A percentile compares a stretch with the other conserved stretches of the same genome.
phyloP scores from a whole-genome alignment of 2,113 vertebrate genomes.

The Ciconia maguari region DNA sequence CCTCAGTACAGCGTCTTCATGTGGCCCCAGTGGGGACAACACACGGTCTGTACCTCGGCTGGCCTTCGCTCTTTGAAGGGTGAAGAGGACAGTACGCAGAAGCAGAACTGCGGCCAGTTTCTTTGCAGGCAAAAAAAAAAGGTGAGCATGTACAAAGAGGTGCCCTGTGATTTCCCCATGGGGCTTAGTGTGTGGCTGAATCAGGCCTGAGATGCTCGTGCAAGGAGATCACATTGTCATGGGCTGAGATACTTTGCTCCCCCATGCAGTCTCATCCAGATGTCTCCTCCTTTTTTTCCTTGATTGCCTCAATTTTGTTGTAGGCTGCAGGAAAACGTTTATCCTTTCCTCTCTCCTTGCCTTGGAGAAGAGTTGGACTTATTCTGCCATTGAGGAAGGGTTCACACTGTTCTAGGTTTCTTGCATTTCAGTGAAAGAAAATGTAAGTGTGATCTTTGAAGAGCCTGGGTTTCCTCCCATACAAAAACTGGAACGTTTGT shows the following conservation, averaged over 20 bases:
- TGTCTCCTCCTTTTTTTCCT: background rate
- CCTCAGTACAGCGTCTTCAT: background rate
- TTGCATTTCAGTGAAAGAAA: background rate
- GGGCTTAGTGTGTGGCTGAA: background rate
- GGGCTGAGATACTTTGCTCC: background rate
- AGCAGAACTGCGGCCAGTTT: background rate
- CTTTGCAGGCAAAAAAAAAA: background rate
- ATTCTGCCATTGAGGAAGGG: background rate
- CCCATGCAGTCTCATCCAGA: background rate
- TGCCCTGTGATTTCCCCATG: background rate
- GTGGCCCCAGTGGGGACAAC: background rate
- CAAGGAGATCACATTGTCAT: background rate
- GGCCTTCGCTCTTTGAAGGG: background rate
- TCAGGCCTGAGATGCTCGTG: background rate
- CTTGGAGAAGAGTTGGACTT: background rate
- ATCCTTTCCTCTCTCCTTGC: background rate
- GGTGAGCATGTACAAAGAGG: background rate
- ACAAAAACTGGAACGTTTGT: background rate
- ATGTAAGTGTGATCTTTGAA: background rate
- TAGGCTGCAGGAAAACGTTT: background rate
- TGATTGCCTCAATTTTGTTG: background rate
- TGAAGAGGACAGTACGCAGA: background rate
- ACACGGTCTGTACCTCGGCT: background rate
- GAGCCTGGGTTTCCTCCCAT: background rate
- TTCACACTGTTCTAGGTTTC: background rate